Percentiles rank a stretch among this genome's conserved stretches.
These are phyloP conservation scores for Vanessa tameamea DNA, from an alignment of 1,140 invertebrate species.

Conservation along the genomic window DNA sequence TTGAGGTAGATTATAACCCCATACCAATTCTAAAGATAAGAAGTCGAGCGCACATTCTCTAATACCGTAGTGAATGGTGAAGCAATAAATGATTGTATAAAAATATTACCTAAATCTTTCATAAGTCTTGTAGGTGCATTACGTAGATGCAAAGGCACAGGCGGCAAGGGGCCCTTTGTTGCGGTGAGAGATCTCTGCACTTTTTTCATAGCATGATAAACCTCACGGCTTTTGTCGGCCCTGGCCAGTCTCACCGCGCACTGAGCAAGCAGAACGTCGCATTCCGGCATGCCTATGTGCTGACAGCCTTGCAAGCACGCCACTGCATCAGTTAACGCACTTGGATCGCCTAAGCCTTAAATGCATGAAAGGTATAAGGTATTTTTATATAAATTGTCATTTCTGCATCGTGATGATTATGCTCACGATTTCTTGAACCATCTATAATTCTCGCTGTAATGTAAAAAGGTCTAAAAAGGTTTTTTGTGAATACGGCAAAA, in stretches of 20 bases:
- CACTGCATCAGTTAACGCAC: conserved; percentile 83
- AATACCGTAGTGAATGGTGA: no score
- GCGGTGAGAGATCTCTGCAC: conserved; percentile 83
- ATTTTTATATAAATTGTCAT: no score
- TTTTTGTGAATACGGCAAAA: no score
- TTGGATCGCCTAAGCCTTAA: conserved; percentile 81
- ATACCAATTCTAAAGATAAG: no score
- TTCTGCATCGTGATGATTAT: no score
- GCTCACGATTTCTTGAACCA: no score
- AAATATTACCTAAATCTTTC: conserved; percentile 84
- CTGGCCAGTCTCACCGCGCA: conserved; percentile 88
- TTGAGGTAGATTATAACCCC: no score
- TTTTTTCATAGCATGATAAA: conserved; percentile 84
- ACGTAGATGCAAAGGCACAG: conserved; percentile 88
- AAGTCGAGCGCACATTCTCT: no score
- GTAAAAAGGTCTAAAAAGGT: no score
- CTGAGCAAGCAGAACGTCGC: conserved; percentile 88
- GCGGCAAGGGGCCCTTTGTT: conserved; percentile 86
- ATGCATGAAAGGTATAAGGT: background rate
- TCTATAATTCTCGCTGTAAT: no score
- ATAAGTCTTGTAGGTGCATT: conserved; percentile 91
- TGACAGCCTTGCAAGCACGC: conserved; percentile 89
- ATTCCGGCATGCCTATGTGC: conserved; percentile 91
- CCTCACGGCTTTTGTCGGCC: conserved; percentile 88
- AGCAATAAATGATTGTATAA: no score